phyloP scores from a whole-genome alignment of 2,797 vertebrate species.

The Huso huso region DNA sequence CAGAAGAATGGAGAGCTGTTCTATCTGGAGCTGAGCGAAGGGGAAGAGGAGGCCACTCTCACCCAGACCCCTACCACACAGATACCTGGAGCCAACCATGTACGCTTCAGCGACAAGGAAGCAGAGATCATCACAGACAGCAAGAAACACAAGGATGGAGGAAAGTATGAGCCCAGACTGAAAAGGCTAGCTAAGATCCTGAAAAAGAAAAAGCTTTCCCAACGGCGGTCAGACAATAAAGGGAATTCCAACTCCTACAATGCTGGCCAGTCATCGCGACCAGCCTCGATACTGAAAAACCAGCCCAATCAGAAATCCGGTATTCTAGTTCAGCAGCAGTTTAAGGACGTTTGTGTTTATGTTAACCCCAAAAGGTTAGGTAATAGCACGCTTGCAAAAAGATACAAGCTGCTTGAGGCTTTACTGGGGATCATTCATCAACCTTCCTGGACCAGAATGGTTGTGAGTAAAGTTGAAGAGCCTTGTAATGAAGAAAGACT shows the following conservation, averaged over 20 bases:
- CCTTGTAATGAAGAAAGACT: conserved; percentile 60
- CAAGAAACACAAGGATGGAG: conserved; percentile 50
- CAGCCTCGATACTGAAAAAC: conserved; percentile 83
- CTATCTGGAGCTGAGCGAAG: conserved; percentile 89
- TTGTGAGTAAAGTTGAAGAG: conserved; percentile 39
- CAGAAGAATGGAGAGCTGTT: conserved; percentile 93
- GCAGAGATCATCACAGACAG: conserved; percentile 76
- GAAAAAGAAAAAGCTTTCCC: conserved; percentile 61
- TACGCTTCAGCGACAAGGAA: conserved; percentile 84
- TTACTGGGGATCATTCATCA: conserved; percentile 82
- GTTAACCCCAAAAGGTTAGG: conserved; percentile 79
- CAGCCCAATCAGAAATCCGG: conserved; percentile 57
- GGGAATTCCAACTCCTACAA: conserved; percentile 33
- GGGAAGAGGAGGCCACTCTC: conserved; percentile 72
- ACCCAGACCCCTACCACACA: conserved; percentile 53
- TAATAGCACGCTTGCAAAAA: conserved; percentile 36
- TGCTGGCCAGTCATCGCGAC: conserved; percentile 36
- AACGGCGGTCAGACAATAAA: conserved; percentile 52
- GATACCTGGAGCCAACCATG: conserved; percentile 67
- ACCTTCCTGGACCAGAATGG: conserved; percentile 55
- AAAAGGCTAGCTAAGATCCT: conserved; percentile 76
- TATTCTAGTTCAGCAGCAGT: conserved; percentile 54
- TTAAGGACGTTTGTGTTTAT: conserved; percentile 80
- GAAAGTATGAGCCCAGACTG: conserved; percentile 61
- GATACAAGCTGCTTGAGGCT: conserved; percentile 66